Evolutionary conservation across 2,797 vertebrate species (phyloP), one percentile per base, ranked within the genome.

Genomic region (Gadopsis bispinosus): DNA sequence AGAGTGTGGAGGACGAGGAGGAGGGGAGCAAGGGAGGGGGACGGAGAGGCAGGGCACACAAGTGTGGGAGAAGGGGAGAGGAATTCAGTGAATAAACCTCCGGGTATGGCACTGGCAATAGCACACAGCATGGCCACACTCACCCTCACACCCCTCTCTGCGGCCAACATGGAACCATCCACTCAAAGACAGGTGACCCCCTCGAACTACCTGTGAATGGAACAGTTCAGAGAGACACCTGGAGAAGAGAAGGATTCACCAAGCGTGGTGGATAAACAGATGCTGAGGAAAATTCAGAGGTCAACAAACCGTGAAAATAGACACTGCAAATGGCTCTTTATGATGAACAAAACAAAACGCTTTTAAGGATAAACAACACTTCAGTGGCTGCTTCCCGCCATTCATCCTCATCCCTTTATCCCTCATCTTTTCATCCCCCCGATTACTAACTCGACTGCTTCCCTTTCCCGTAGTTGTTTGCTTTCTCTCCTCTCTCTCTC

Each of bases 1-100:
- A 92, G 61, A 59, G 12, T 93, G 92, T 90, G 95, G 94, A 75
- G 85, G 81, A 80, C 71, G 77, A 94, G 86, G 93, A 76, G 79
- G 89, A 93, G n/a, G 70, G 80, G 43, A 43, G 86, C 48, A 50
- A 92, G 47, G 65, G 88, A 77, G 3, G 70, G 75, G 20, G 73
- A 76, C 0, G 79, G 61, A 3, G 89, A 86, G 56, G 77, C 2
- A 0, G 81, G 86, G 20, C 74, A 74, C 13, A 85, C 85, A 2
- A 91, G 83, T 7, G 84, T 81, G 3, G 53, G 9, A 35, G 90
- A 89, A 10, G 73, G 33, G 14, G 88, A 90, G 37, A 85, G 75
- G 66, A 80, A 70, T 47, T 83, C 77, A 0, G 2, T 69, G 48
- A 90, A 83, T 16, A 92, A 85, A 74, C 88, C 75, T 29, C 88